Conservation (phyloP, 1,140 invertebrate species). For the Panagrolaimus sp. region DNA sequence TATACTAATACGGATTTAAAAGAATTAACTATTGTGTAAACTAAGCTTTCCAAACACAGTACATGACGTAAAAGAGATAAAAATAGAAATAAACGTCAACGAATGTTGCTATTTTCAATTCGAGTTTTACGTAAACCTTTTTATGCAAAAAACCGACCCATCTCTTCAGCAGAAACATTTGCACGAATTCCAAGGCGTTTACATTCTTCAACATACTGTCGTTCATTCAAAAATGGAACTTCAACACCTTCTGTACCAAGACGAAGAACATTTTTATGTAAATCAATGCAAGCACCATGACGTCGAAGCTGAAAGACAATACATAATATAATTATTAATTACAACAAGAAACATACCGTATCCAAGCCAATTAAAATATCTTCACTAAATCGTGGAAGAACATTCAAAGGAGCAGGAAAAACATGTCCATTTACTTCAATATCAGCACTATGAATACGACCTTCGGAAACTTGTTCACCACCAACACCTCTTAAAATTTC, state of each 20-base stretch:
- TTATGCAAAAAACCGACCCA: slow-evolving; percentile 15
- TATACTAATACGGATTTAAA: too few relatives aligned
- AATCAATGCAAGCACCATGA: slow-evolving; percentile 17
- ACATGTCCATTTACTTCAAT: neutral
- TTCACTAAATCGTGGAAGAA: too few relatives aligned
- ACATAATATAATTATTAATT: too few relatives aligned
- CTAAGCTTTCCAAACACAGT: too few relatives aligned
- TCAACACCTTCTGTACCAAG: slow-evolving; percentile 12
- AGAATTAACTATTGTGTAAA: too few relatives aligned
- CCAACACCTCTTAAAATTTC: slow-evolving; percentile 22
- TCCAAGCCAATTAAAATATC: too few relatives aligned
- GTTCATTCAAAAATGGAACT: slow-evolving; percentile 24
- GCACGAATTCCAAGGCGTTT: slow-evolving; percentile 4
- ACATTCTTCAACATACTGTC: slow-evolving; percentile 16
- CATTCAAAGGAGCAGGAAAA: slow-evolving; percentile 21
- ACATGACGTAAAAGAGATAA: neutral
- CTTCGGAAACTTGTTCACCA: neutral
- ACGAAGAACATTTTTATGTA: slow-evolving; percentile 18
- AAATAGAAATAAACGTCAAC: neutral
- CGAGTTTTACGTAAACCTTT: neutral
- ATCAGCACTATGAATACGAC: slow-evolving; percentile 22
- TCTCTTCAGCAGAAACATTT: neutral
- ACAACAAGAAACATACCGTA: too few relatives aligned
- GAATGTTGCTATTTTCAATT: slow-evolving; percentile 4
- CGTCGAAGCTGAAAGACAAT: too few relatives aligned